Percentiles rank a stretch among this genome's conserved stretches.
phyloP scores from a whole-genome alignment of 1,140 invertebrate species.

The Diabrotica virgifera region DNA sequence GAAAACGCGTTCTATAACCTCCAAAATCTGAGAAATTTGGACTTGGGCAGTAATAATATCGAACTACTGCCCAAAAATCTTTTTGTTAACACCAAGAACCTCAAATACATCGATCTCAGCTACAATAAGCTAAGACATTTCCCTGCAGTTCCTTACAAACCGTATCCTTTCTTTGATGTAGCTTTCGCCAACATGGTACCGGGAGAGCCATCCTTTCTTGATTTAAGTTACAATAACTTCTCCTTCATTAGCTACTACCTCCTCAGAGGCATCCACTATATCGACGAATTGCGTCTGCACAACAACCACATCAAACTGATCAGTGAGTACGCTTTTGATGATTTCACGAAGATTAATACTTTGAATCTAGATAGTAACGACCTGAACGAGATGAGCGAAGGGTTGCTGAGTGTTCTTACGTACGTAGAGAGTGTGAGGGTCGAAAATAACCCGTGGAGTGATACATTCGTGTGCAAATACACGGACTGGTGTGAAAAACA shows the following conservation, averaged over 20 bases:
- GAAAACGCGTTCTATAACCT: not conserved
- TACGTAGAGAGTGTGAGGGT: not conserved
- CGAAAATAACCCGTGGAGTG: not conserved
- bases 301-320: not conserved
- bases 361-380: not conserved
- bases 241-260: not conserved
- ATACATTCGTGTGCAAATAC: not conserved
- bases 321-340: not conserved
- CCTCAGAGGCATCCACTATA: not conserved
- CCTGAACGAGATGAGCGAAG: not conserved
- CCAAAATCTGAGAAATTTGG: not conserved
- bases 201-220: not conserved
- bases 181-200: not conserved
- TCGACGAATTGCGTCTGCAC: not conserved
- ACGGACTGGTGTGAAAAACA: not conserved
- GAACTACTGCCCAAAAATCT: not conserved
- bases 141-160: not conserved
- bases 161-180: not conserved
- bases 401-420: not conserved
- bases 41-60: not conserved
- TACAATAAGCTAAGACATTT: not conserved
- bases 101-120: not conserved
- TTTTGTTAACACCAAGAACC: not conserved
- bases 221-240: conserved; percentile 3
- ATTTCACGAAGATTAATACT: not conserved